Percentiles rank a stretch among this genome's conserved stretches.
These are phyloP conservation scores for Glyphotaelius pellucidus DNA, from an alignment of 2,888 invertebrate species.

Conservation along the genomic window DNA sequence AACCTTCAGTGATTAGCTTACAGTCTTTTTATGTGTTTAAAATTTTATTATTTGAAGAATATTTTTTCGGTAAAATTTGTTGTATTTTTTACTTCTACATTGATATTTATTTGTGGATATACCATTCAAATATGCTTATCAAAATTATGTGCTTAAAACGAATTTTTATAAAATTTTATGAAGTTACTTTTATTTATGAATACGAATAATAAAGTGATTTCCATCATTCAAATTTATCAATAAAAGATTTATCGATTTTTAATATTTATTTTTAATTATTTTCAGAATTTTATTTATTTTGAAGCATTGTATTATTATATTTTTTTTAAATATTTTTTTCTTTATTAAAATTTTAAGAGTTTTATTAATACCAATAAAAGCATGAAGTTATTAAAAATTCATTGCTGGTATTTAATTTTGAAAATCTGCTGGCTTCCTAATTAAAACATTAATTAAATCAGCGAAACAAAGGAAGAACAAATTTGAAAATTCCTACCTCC, in stretches of 20 bases:
- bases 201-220: not conserved
- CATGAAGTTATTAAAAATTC: not conserved
- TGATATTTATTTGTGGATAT: too few species aligned
- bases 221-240: too few species aligned
- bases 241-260: not conserved
- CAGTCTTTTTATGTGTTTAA: too few species aligned
- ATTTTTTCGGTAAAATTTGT: too few species aligned
- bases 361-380: not conserved
- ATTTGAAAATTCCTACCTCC: conserved; percentile 83
- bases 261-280: not conserved
- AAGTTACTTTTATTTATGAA: too few species aligned
- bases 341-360: not conserved
- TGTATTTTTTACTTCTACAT: too few species aligned
- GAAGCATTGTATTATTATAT: too few species aligned
- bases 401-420: conserved; percentile 12
- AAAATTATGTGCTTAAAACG: too few species aligned
- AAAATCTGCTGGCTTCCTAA: conserved; percentile 23
- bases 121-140: too few species aligned
- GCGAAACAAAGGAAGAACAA: conserved; percentile 18
- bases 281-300: not conserved
- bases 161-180: too few species aligned
- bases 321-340: not conserved
- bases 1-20: too few species aligned
- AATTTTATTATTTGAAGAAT: too few species aligned
- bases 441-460: conserved; percentile 32